These are phyloP conservation scores for Hippopotamyrus pictus DNA, from an alignment of 2,797 vertebrate species.

Conservation along the genomic window DNA sequence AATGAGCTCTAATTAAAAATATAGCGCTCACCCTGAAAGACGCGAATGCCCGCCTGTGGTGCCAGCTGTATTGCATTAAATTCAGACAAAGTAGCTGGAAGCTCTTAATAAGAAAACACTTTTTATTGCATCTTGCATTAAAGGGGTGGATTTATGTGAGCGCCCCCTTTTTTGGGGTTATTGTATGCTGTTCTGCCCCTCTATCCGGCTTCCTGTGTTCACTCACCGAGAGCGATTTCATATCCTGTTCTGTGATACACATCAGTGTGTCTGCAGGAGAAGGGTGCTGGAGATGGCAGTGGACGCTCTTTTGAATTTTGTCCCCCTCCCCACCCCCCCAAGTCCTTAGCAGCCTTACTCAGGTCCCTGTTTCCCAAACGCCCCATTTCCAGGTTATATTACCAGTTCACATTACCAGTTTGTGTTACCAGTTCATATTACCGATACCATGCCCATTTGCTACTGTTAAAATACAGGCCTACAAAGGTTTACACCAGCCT, in stretches of 20 bases:
- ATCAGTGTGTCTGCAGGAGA: neutral
- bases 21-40: conserved; percentile 22
- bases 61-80: conserved; percentile 22
- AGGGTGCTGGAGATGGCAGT: neutral
- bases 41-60: conserved; percentile 20
- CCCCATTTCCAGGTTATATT: neutral
- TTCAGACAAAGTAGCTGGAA: conserved; percentile 23
- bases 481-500: neutral
- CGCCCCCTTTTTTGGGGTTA: neutral
- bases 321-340: neutral
- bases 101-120: conserved; percentile 28
- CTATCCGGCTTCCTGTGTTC: conserved; percentile 5
- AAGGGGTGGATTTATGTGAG: conserved; percentile 17
- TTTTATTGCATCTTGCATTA: conserved; percentile 27
- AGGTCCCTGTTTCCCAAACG: neutral
- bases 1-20: conserved; percentile 30
- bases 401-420: conserved; percentile 3
- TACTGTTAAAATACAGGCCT: neutral
- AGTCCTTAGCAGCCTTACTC: neutral
- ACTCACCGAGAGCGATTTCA: neutral
- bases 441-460: neutral
- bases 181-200: neutral
- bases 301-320: neutral
- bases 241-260: conserved; percentile 18
- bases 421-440: conserved; percentile 7